Base-by-base conservation (phyloP, 2,797 vertebrate species). In the Cercopithecus petaurista region DNA sequence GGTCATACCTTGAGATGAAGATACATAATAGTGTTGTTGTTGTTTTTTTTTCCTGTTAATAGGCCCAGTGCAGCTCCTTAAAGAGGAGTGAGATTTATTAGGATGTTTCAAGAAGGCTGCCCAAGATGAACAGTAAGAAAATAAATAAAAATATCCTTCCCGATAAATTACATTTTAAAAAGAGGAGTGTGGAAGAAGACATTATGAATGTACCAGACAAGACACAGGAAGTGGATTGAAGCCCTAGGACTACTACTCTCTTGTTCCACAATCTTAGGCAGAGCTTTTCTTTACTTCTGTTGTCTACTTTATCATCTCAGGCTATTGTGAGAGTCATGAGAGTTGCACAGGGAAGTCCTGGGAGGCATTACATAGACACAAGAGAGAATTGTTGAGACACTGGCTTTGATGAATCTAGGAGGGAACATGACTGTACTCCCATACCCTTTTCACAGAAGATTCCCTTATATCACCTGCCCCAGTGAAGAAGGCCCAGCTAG, bases 1-100 rank as follows among this genome's bases (percentile, higher is more conserved):
- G 48, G 43, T 86, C 28, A 88, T 26, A 94, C 33, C 24, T 89
- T 57, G 67, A 94, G 94, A 91, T 86, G 72, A 94, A 90, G 33
- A 92, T 43, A 61, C 33, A 87, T 22, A 75, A 80, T 70, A 30
- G 22, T 48, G 9, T 1, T 7, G 55, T 55, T 39, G 4, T 39
- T 39, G 4, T 8, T 36, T 26, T 8, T 43, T 90, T 83, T 81
- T 95, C 21, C 33, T 67, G 13, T 77, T 76, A 87, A 39, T 36
- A 82, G 55, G 15, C 55, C n/a, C 39, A 55, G 11, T 36, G 61
- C 72, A n/a, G 11, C n/a, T 70, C 57, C 41, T 73, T 88, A 82
- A 95, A 75, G 81, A 94, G 50, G 4, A 24, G 1, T 41, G 70
- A 50, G 46, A 36, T 70, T 88, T 93, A 70, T 84, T 91, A 48